These are phyloP conservation scores for Rotaria magnacalcarata DNA, from an alignment of 2,888 invertebrate species.

Conservation along the genomic window DNA sequence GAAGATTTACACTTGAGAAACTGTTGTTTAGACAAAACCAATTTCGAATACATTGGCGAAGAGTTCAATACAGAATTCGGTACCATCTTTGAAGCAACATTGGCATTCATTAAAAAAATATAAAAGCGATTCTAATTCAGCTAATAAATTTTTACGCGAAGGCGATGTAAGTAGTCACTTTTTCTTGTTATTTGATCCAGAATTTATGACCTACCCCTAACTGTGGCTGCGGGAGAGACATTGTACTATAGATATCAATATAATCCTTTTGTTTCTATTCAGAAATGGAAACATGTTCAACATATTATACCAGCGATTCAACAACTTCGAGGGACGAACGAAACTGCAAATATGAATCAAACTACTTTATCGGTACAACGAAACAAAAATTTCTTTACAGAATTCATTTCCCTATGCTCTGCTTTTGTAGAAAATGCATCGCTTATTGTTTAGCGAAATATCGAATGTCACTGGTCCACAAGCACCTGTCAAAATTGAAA, in stretches of 20 bases:
- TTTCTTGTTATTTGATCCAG: not conserved
- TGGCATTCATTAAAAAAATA: not conserved
- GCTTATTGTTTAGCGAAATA: not conserved
- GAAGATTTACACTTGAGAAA: too few relatives aligned
- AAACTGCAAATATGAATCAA: not conserved
- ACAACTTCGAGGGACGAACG: not conserved
- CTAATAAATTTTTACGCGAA: not conserved
- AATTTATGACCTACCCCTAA: too few relatives aligned
- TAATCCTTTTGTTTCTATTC: not conserved
- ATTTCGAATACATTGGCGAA: not conserved
- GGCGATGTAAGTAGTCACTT: not conserved
- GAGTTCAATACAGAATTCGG: not conserved
- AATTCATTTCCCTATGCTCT: too few relatives aligned
- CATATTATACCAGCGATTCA: not conserved
- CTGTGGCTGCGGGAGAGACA: too few relatives aligned
- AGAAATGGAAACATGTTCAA: not conserved
- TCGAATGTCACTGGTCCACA: not conserved
- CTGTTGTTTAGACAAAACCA: not conserved
- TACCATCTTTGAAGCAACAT: not conserved
- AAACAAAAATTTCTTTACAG: too few relatives aligned
- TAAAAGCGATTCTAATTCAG: not conserved
- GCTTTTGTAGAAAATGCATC: not conserved
- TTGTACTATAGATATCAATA: too few relatives aligned
- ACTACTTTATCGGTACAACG: not conserved
- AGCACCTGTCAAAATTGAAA: not conserved